Evolutionary conservation across 2,113 vertebrate genomes (phyloP).

Genomic region (Pangasianodon gigas): DNA sequence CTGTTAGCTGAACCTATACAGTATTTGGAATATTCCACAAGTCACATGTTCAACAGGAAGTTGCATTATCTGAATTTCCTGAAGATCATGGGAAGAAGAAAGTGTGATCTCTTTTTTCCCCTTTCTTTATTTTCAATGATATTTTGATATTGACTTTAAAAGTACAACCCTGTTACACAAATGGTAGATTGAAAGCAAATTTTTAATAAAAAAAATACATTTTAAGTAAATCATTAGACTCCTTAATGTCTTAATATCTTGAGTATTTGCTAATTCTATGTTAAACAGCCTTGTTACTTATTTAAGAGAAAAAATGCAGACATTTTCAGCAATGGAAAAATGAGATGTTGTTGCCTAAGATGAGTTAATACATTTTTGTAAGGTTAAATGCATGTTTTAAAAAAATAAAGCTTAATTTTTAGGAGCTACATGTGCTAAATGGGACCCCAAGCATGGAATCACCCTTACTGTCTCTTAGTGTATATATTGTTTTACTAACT

Average conservation of each 20-base stretch:
- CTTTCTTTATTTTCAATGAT: not conserved
- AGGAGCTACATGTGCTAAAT: not conserved
- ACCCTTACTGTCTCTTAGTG: not conserved
- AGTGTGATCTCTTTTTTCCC: not conserved
- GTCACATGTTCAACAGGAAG: not conserved
- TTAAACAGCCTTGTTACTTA: not conserved
- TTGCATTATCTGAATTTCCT: not conserved
- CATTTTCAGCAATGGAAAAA: not conserved
- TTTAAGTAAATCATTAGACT: not conserved
- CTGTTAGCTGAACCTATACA: not conserved
- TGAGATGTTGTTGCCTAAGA: not conserved
- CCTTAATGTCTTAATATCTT: not conserved
- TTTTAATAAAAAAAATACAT: not conserved
- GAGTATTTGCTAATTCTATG: not conserved
- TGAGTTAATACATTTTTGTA: not conserved
- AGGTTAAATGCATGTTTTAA: not conserved
- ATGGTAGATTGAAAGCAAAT: no score
- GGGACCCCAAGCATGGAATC: not conserved
- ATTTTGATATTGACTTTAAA: not conserved
- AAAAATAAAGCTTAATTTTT: not conserved
- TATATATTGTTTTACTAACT: conserved; percentile 1
- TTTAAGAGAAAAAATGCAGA: not conserved
- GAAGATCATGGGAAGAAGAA: not conserved
- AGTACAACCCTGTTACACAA: not conserved
- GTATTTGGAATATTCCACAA: not conserved